phyloP scores from a whole-genome alignment of 2,113 vertebrate genomes.

The Entomyzon cyanotis region DNA sequence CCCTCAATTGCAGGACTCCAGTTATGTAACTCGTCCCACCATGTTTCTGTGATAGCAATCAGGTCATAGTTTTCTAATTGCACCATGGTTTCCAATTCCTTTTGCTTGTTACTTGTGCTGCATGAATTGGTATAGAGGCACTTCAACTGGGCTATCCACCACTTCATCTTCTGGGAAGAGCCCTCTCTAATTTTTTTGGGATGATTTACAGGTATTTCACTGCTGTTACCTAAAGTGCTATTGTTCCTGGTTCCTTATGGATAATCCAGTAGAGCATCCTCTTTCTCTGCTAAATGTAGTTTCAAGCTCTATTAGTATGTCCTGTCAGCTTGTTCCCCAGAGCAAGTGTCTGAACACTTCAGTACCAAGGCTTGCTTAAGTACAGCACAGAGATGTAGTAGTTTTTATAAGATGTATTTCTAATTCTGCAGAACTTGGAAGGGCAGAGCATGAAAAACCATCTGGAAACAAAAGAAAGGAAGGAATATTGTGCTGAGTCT shows the following conservation, averaged over 20 bases:
- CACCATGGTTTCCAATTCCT: accelerated
- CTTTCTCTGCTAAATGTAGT: neutral
- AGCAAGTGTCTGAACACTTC: neutral
- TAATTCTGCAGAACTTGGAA: conserved; percentile 4
- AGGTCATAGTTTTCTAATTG: neutral
- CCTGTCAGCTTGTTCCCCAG: neutral
- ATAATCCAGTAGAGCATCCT: neutral
- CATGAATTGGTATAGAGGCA: neutral
- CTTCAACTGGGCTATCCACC: neutral
- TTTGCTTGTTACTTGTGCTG: neutral
- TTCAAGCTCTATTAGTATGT: neutral
- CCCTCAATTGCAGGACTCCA: neutral
- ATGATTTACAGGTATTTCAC: neutral
- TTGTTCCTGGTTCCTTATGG: neutral
- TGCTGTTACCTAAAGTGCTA: neutral
- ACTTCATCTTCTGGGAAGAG: neutral
- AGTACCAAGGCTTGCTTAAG: neutral
- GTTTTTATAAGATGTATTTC: conserved; percentile 15
- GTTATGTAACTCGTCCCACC: neutral
- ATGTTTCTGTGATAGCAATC: neutral
- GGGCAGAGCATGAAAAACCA: conserved; percentile 4
- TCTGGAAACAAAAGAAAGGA: neutral
- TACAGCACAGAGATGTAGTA: neutral
- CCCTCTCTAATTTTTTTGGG: neutral
- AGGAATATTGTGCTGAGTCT: neutral